A percentile compares a stretch with the other conserved stretches of the same genome.
Evolutionary conservation across 2,113 vertebrate genomes (phyloP).

Genomic region (Toxostoma redivivum): DNA sequence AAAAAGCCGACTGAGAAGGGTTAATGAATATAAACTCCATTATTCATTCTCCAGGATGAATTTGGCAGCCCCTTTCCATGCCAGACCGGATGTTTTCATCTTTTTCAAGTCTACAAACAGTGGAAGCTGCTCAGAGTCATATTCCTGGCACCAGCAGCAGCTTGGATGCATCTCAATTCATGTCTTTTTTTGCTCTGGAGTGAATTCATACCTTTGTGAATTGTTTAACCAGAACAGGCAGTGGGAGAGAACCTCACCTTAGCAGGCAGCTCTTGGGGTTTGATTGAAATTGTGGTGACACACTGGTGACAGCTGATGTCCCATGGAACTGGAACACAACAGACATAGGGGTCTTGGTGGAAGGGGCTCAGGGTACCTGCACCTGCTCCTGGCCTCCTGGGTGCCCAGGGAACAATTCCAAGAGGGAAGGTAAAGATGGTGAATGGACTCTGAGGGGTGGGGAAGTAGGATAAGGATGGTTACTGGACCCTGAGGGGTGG

Average conservation of each 20-base stretch:
- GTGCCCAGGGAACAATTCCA: neutral
- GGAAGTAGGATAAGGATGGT: rapidly evolving
- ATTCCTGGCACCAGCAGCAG: neutral
- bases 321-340: rapidly evolving
- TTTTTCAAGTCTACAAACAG: neutral
- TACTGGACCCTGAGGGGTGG: neutral
- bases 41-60: neutral
- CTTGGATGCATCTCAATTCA: neutral
- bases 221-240: neutral
- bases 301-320: neutral
- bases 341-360: rapidly evolving
- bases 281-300: neutral
- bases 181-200: neutral
- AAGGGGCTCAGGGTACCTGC: neutral
- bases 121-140: neutral
- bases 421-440: neutral
- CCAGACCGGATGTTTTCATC: neutral
- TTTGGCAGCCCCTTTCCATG: neutral
- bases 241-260: neutral
- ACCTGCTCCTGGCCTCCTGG: neutral
- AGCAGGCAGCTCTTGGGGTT: neutral
- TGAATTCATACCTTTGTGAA: neutral
- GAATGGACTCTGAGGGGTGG: no score
- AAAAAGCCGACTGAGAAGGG: neutral
- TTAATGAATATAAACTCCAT: slow-evolving; percentile 1